A percentile compares a stretch with the other conserved stretches of the same genome.
phyloP scores from a whole-genome alignment of 2,113 vertebrate genomes.

The Ursus arctos region DNA sequence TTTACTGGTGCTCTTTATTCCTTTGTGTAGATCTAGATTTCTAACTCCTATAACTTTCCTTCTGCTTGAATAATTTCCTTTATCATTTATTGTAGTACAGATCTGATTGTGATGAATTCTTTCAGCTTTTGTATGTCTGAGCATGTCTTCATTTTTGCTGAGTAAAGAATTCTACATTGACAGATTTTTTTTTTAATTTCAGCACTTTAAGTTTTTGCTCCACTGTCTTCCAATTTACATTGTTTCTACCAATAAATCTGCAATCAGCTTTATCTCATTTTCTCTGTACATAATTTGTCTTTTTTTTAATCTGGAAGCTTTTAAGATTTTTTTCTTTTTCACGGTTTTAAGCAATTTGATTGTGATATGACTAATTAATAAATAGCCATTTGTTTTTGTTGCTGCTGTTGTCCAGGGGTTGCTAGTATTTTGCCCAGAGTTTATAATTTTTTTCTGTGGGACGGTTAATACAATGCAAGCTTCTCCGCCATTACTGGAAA shows the following conservation, averaged over 20 bases:
- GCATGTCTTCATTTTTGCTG: not conserved
- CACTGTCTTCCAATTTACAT: not conserved
- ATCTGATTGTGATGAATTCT: not conserved
- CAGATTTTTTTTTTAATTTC: not conserved
- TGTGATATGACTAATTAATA: not conserved
- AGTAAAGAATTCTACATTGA: not conserved
- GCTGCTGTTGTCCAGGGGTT: not conserved
- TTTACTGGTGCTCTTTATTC: not conserved
- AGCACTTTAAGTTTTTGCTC: not conserved
- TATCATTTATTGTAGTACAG: not conserved
- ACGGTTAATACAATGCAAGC: not conserved
- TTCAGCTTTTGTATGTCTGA: not conserved
- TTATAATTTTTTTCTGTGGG: not conserved
- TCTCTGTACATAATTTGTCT: not conserved
- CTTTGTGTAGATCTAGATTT: not conserved
- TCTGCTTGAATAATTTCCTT: not conserved
- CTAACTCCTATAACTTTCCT: not conserved
- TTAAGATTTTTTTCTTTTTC: not conserved
- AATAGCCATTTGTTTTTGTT: not conserved
- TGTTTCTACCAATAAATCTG: constrained; percentile 31
- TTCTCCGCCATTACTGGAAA: not conserved
- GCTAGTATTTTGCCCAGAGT: not conserved
- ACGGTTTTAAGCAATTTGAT: not conserved
- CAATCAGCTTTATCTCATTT: not conserved
- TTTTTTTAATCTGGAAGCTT: not conserved